Percentiles rank a stretch among this genome's conserved stretches.
phyloP scores from a whole-genome alignment of 2,113 vertebrate species.

The Geococcyx californianus region DNA sequence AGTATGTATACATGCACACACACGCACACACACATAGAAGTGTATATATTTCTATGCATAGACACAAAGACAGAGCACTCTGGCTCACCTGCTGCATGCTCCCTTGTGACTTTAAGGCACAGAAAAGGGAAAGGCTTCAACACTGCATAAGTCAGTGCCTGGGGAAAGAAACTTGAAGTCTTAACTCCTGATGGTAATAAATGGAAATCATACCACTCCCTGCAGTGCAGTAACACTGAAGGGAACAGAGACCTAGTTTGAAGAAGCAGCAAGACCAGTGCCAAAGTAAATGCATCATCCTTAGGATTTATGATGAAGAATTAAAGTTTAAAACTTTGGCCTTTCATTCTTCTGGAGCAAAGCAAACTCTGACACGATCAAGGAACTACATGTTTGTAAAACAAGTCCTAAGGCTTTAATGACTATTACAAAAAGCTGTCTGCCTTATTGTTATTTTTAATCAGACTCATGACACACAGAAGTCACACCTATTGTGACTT shows the following conservation, averaged over 20 bases:
- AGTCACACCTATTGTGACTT: background rate
- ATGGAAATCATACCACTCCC: background rate
- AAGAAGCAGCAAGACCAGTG: slow-evolving; percentile 23
- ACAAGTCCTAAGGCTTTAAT: background rate
- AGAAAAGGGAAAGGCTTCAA: background rate
- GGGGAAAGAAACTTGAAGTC: slow-evolving; percentile 11
- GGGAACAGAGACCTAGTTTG: background rate
- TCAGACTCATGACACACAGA: background rate
- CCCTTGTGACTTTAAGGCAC: background rate
- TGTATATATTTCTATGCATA: background rate
- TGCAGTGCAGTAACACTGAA: background rate
- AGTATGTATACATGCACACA: background rate
- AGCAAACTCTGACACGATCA: background rate
- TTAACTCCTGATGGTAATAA: background rate
- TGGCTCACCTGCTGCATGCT: background rate
- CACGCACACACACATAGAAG: background rate
- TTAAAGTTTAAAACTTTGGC: background rate
- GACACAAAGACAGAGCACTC: background rate
- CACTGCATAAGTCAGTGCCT: background rate
- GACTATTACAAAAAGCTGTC: background rate
- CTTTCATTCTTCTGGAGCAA: slow-evolving; percentile 1
- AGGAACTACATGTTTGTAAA: background rate
- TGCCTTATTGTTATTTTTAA: background rate
- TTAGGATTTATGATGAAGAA: slow-evolving; percentile 9
- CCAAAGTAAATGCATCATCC: background rate